These are phyloP conservation scores for Drosophila quadrilineata DNA, from an alignment of 1,140 invertebrate genomes.

Conservation along the genomic window DNA sequence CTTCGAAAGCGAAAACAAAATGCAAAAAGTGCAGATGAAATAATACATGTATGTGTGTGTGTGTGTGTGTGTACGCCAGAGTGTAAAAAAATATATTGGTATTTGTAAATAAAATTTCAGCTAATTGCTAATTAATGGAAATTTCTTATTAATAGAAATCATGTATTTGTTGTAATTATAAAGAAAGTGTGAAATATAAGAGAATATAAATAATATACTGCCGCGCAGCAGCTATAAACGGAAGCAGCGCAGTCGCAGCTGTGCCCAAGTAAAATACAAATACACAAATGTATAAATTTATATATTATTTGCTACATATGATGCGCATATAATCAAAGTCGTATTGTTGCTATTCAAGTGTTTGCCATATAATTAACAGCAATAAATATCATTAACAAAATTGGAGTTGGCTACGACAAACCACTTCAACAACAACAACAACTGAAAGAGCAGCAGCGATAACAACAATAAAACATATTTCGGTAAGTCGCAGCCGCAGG, in stretches of 20 bases:
- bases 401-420: conserved; percentile 11
- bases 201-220: not conserved
- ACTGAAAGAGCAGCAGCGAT: not conserved
- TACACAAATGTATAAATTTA: too few relatives aligned
- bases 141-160: conserved; percentile 39
- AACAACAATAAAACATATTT: conserved; percentile 1
- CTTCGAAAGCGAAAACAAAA: conserved; percentile 44
- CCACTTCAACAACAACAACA: conserved; percentile 10
- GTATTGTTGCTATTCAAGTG: conserved; percentile 22
- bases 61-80: conserved; percentile 10
- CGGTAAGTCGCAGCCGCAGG: conserved; percentile 19
- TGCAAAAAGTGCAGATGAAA: conserved; percentile 25
- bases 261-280: conserved; percentile 14
- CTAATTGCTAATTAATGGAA: conserved; percentile 49
- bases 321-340: conserved; percentile 17
- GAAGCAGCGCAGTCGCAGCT: conserved; percentile 19
- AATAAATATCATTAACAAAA: conserved; percentile 32
- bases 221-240: conserved; percentile 1
- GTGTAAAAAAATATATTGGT: conserved; percentile 11
- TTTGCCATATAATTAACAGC: not conserved
- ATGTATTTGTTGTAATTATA: conserved; percentile 46
- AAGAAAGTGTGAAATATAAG: conserved; percentile 46
- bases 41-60: conserved; percentile 11
- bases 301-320: too few relatives aligned
- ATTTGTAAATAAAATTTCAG: conserved; percentile 47